Evolutionary conservation across 23 tunicate genomes (phyloP).

Genomic region (Trididemnum nubilum): DNA sequence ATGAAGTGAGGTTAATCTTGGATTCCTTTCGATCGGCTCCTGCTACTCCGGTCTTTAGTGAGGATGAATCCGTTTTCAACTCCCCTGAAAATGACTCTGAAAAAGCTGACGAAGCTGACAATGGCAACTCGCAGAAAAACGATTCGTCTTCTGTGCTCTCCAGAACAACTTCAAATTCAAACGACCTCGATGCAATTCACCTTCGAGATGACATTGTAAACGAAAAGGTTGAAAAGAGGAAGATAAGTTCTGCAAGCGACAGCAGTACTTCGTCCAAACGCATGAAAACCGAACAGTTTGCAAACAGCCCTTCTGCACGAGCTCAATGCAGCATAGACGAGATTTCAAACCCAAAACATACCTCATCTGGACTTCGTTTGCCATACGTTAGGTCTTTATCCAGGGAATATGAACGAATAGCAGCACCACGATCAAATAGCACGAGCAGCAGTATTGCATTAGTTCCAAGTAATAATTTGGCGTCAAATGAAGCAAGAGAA

Average conservation of each 20-base stretch:
- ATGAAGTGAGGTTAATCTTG: background rate
- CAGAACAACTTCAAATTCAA: background rate
- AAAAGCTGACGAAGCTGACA: background rate
- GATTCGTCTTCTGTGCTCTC: background rate
- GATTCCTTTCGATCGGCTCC: constrained; percentile 30
- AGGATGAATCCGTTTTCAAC: constrained; percentile 43
- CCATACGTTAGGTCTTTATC: background rate
- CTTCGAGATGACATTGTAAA: background rate
- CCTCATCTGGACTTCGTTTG: no score
- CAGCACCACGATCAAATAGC: background rate
- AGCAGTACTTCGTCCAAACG: background rate
- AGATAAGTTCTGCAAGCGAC: background rate
- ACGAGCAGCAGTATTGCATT: background rate
- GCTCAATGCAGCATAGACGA: background rate
- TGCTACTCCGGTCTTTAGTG: constrained; percentile 33
- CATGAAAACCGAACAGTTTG: background rate
- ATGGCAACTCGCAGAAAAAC: background rate
- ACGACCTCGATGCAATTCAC: background rate
- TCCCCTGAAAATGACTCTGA: background rate
- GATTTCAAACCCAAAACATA: background rate
- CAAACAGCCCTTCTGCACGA: background rate
- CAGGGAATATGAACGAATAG: background rate
- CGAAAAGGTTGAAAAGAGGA: background rate
- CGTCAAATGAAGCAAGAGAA: background rate
- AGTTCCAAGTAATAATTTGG: background rate